A percentile compares a stretch with the other conserved stretches of the same genome.
Conservation (phyloP, 2,113 vertebrate species). For the Gymnorhina tibicen region DNA sequence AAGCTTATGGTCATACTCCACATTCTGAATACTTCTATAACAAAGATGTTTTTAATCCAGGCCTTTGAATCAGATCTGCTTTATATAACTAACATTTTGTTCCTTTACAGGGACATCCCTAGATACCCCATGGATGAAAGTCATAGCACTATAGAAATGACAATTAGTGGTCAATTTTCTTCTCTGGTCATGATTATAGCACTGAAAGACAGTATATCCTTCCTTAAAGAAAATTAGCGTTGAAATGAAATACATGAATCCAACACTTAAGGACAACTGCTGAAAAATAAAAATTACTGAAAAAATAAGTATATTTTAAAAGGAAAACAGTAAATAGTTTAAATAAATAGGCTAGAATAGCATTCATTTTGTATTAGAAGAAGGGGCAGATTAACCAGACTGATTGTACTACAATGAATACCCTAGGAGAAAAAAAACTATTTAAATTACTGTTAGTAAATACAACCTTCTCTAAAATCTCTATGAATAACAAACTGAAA, state of each 20-base stretch:
- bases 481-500: background rate
- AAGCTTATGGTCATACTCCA: background rate
- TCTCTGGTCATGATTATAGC: background rate
- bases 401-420: background rate
- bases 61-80: background rate
- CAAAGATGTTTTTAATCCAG: background rate
- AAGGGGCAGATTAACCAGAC: background rate
- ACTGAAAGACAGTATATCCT: background rate
- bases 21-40: background rate
- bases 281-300: background rate
- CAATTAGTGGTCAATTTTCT: background rate
- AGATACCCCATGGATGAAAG: background rate
- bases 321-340: background rate
- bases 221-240: background rate
- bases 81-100: background rate
- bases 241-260: background rate
- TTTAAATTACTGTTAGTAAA: background rate
- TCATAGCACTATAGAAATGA: background rate
- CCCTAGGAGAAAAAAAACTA: accelerated
- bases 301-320: background rate
- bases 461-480: background rate
- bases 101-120: background rate
- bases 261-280: background rate
- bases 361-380: background rate
- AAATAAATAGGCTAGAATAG: background rate